A percentile compares a stretch with the other conserved stretches of the same genome.
These are phyloP conservation scores for Mobula birostris DNA, from an alignment of 2,113 vertebrate genomes.

Conservation along the genomic window DNA sequence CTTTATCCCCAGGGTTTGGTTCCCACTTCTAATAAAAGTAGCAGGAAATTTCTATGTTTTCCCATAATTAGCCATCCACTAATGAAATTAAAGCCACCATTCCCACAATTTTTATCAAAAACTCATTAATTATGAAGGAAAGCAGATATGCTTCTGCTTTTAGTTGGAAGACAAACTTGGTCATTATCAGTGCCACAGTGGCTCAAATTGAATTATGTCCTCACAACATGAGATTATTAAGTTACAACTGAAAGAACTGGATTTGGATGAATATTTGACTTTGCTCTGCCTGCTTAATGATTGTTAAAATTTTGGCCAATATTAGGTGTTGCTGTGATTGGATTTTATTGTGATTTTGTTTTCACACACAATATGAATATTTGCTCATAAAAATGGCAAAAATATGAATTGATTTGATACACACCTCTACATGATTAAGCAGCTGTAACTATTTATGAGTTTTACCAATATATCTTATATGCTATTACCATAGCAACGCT, in stretches of 20 bases:
- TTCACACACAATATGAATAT: neutral
- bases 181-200: neutral
- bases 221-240: neutral
- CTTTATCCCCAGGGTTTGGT: neutral
- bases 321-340: neutral
- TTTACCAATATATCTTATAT: neutral
- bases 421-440: neutral
- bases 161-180: neutral
- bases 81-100: slow-evolving; percentile 14
- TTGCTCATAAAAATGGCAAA: neutral
- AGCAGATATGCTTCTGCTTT: slow-evolving; percentile 1
- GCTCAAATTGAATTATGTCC: neutral
- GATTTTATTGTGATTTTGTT: neutral
- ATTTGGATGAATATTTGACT: neutral
- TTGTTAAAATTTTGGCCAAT: neutral
- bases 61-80: slow-evolving; percentile 14
- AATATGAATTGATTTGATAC: neutral
- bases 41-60: slow-evolving; percentile 19
- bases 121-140: slow-evolving; percentile 32
- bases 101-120: slow-evolving; percentile 11
- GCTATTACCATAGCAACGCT: neutral
- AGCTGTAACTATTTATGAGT: neutral
- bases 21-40: neutral
- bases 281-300: neutral
- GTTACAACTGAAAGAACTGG: neutral